Evolutionary conservation across 2,888 invertebrate species (phyloP).

Genomic region (Ceramica pisi): DNA sequence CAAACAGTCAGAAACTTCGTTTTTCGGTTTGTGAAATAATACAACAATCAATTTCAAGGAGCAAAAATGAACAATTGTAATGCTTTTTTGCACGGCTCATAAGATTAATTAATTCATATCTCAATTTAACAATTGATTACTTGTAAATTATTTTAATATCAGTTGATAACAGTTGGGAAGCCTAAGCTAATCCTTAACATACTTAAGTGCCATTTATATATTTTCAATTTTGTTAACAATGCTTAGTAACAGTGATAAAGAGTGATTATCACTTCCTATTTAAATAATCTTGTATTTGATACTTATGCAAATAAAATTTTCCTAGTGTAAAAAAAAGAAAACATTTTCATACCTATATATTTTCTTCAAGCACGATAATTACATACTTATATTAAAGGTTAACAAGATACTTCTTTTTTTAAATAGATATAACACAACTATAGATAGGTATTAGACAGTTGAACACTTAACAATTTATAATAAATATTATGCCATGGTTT

Average conservation of each 20-base stretch:
- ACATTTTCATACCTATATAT: neutral
- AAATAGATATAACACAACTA: constrained; percentile 6
- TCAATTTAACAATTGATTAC: constrained; percentile 30
- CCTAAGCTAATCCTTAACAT: constrained; percentile 24
- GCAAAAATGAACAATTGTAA: neutral
- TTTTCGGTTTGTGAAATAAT: constrained; percentile 8
- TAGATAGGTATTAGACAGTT: neutral
- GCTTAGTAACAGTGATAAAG: constrained; percentile 13
- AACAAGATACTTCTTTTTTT: constrained; percentile 6
- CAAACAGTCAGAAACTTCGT: neutral
- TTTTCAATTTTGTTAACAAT: neutral
- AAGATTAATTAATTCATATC: constrained; percentile 48
- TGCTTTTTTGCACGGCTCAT: neutral
- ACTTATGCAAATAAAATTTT: neutral
- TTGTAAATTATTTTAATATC: constrained; percentile 9
- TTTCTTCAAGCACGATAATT: constrained; percentile 1
- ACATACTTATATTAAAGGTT: neutral
- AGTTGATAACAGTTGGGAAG: constrained; percentile 16
- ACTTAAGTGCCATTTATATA: neutral
- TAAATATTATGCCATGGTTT: constrained; percentile 31
- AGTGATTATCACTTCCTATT: neutral
- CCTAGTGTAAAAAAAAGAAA: neutral
- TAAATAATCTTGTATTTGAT: neutral
- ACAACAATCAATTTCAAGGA: neutral
- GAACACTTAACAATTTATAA: constrained; percentile 32